A percentile compares a stretch with the other conserved stretches of the same genome.
These are phyloP conservation scores for Himalopsyche anomala DNA, from an alignment of 2,888 invertebrate species.

Conservation along the genomic window DNA sequence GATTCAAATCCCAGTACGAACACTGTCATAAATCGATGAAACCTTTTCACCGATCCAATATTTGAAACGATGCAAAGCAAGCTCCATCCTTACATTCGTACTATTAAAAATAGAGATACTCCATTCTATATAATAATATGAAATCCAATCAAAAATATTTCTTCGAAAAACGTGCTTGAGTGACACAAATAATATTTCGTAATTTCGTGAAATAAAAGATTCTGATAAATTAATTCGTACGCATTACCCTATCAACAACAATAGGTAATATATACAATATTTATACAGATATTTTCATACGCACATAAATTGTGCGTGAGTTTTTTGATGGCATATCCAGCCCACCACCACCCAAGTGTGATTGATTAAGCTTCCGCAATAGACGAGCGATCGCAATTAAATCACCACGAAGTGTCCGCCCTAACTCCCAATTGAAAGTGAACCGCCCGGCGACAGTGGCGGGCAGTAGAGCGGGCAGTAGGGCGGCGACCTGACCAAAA, in stretches of 20 bases:
- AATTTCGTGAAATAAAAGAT: too few relatives aligned
- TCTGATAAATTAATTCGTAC: too few relatives aligned
- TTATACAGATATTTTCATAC: neutral
- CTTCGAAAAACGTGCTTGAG: too few relatives aligned
- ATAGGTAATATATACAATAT: neutral
- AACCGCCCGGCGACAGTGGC: constrained; percentile 40
- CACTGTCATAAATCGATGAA: too few relatives aligned
- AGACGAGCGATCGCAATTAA: constrained; percentile 49
- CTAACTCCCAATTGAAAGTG: constrained; percentile 54
- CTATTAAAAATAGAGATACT: too few relatives aligned
- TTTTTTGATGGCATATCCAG: neutral
- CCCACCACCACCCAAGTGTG: constrained; percentile 34
- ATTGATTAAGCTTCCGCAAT: constrained; percentile 46
- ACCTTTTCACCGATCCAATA: too few relatives aligned
- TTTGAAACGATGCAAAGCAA: too few relatives aligned
- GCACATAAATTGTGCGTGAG: neutral
- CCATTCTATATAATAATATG: too few relatives aligned
- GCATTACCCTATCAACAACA: neutral
- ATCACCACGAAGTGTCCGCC: constrained; percentile 32
- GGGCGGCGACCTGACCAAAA: neutral
- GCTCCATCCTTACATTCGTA: too few relatives aligned
- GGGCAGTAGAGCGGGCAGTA: neutral
- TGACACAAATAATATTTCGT: too few relatives aligned
- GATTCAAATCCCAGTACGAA: too few relatives aligned
- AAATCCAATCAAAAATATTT: too few relatives aligned